Base-by-base conservation (phyloP, 2,113 vertebrate species). In the Falcunculus frontatus region DNA sequence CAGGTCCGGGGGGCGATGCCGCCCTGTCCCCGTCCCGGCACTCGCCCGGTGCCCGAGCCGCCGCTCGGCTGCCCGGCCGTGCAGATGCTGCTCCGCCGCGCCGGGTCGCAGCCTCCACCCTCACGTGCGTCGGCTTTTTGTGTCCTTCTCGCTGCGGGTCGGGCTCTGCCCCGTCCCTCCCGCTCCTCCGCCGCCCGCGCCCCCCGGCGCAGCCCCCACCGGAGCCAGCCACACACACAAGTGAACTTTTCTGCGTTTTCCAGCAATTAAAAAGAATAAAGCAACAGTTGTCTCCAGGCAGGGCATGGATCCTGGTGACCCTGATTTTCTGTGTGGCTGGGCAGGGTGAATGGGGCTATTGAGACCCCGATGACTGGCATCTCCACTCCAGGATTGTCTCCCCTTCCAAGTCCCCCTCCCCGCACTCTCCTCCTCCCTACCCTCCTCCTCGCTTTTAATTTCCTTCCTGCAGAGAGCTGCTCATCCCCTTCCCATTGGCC, bases 251-350 rank as follows among this genome's bases (percentile, higher is more conserved):
- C 97, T 91, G 94, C 86, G 44, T 96, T 96, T 95, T 97, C 94
- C 93, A 96, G 97, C 96, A 95, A 95, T 97, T 96, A 97, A 96
- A 95, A 93, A 96, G 96, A 97, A 96, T 95, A 96, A 97, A 97
- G 96, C 97, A 96, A 95, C 96, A 93, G 96, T 97, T 96, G 96
- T 96, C 91, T 94, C 94, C 87, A 97, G 95, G 95, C 96, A 91
- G 95, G 96, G 92, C 95, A 86, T 93, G 95, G 96, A 95, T 95
- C 96, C 84, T 92, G 90, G 94, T 97, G 96, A 96, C 96, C 94
- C 93, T 92, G 96, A 97, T 98, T 98, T 98, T 98, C 97, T 97
- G 97, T 97, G 96, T 97, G 97, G 97, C 97, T 98, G 97, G 95
- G 95, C 97, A 97, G 96, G 89, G 93, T 95, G 97, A 98, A 98